These are phyloP conservation scores for Deroplatys truncata DNA, from an alignment of 2,888 invertebrate genomes.

Conservation along the genomic window DNA sequence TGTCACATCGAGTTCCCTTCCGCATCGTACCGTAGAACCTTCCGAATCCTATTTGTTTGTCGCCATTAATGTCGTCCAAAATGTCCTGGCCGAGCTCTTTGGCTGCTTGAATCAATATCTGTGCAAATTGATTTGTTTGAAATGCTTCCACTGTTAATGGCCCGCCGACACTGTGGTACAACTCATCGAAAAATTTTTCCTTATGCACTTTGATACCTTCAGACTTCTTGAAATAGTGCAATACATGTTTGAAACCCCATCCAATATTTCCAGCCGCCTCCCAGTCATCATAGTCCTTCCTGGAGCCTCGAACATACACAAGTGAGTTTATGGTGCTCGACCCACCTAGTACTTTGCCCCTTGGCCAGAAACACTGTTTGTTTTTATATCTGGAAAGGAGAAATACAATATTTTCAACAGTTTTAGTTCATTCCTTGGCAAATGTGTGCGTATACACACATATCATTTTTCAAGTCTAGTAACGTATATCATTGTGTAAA, in stretches of 20 bases:
- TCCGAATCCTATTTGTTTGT: conserved; percentile 47
- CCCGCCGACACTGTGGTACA: conserved; percentile 45
- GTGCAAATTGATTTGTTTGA: conserved; percentile 45
- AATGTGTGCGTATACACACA: too few relatives aligned
- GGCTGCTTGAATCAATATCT: conserved; percentile 46
- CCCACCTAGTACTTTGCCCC: conserved; percentile 64
- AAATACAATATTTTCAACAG: too few relatives aligned
- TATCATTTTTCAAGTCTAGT: too few relatives aligned
- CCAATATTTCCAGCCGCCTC: conserved; percentile 54
- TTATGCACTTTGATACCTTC: conserved; percentile 46
- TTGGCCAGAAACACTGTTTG: conserved; percentile 49
- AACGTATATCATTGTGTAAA: too few relatives aligned
- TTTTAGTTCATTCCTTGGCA: too few relatives aligned
- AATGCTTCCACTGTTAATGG: conserved; percentile 47
- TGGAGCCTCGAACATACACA: conserved; percentile 61
- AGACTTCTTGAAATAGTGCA: conserved; percentile 46
- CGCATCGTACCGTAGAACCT: conserved; percentile 50
- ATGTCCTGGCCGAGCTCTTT: conserved; percentile 46
- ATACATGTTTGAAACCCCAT: conserved; percentile 54
- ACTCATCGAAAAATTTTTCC: conserved; percentile 40
- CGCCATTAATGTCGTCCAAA: conserved; percentile 43
- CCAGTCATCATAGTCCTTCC: conserved; percentile 63
- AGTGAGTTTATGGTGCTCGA: conserved; percentile 61
- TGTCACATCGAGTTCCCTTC: conserved; percentile 47
- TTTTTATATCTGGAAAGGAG: conserved; percentile 30